Conservation (phyloP, 2,888 invertebrate species). For the Oscheius sp. region DNA sequence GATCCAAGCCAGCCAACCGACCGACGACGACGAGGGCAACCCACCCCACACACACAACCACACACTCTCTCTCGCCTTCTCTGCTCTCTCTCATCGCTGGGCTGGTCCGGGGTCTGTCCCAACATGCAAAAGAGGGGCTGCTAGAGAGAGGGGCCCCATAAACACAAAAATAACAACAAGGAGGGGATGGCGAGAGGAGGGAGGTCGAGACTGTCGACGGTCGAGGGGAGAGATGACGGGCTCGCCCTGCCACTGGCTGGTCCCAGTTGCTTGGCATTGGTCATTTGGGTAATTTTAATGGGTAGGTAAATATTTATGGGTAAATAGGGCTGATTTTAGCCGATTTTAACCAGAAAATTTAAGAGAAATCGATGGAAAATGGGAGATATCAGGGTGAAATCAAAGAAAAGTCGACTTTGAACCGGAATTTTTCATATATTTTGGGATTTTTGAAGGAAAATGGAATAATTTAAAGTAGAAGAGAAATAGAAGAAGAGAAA, state of each 20-base stretch:
- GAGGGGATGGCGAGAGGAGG: not conserved
- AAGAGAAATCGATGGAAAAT: not conserved
- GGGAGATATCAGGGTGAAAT: too few relatives aligned
- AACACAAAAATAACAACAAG: conserved; percentile 31
- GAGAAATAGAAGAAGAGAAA: not conserved
- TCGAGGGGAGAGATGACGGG: too few relatives aligned
- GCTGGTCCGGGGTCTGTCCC: not conserved
- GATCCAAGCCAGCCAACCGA: conserved; percentile 1
- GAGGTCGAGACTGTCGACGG: too few relatives aligned
- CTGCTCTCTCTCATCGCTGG: too few relatives aligned
- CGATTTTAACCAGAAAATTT: too few relatives aligned
- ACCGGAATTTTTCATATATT: too few relatives aligned
- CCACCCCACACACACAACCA: conserved; percentile 39
- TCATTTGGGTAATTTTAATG: too few relatives aligned
- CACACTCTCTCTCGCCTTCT: not conserved
- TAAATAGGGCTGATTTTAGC: too few relatives aligned
- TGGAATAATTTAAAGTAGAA: not conserved
- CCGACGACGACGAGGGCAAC: conserved; percentile 38
- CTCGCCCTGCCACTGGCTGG: too few relatives aligned
- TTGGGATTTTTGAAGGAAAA: not conserved
- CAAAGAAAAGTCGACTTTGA: not conserved
- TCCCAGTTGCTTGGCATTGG: too few relatives aligned
- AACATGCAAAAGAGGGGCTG: conserved; percentile 29
- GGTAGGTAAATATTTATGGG: too few relatives aligned
- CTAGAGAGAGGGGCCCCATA: not conserved